Evolutionary conservation across 2,888 invertebrate species (phyloP), one percentile per base, ranked within the genome.

Genomic region (Cryptosula pallasiana): DNA sequence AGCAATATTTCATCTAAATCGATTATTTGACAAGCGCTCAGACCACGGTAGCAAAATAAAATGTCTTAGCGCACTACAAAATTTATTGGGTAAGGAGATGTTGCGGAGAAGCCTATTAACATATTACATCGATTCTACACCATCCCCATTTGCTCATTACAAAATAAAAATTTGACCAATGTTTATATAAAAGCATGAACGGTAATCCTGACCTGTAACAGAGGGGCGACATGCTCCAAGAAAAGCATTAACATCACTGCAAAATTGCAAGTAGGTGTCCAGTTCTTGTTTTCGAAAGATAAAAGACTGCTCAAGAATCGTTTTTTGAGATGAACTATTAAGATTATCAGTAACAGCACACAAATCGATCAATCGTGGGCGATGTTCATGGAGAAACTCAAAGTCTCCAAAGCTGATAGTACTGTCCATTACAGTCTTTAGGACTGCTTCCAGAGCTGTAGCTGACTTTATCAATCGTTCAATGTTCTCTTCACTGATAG

Each of bases 391-490:
- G 9, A 63, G 63, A 29, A 63, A 32, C 63, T 63, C 63, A 63
- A 63, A 63, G n/a, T 63, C 29, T 32, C 13, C 27, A 27, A 32
- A 9, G 29, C 5, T 32, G 5, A 63, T n/a, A 32, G 63, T 25
- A 13, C 63, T 32, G 5, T 63, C 63, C 34, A 63, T 9, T 1
- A 63, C 27, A 25, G 9, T 27, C 32, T 32, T 34, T 9, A 63
- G 63, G 2, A 63, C 63, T 29, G 27, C 13, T 63, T 63, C 63
- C 27, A 63, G 25, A 63, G 63, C 63, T 3, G 63, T 32, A n/a
- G 32, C 2, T 9, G 29, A 63, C 27, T 32, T 27, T 9, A 63
- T 3, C 32, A 63, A 34, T 27, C 63, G 25, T 63, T 27, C 63
- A 3, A 13, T 63, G 32, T 34, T 63, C 34, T 32, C 27, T 9